Percentiles rank a stretch among this genome's conserved stretches.
These are phyloP conservation scores for Todiramphus chloris DNA, from an alignment of 2,113 vertebrate species.

Conservation along the genomic window DNA sequence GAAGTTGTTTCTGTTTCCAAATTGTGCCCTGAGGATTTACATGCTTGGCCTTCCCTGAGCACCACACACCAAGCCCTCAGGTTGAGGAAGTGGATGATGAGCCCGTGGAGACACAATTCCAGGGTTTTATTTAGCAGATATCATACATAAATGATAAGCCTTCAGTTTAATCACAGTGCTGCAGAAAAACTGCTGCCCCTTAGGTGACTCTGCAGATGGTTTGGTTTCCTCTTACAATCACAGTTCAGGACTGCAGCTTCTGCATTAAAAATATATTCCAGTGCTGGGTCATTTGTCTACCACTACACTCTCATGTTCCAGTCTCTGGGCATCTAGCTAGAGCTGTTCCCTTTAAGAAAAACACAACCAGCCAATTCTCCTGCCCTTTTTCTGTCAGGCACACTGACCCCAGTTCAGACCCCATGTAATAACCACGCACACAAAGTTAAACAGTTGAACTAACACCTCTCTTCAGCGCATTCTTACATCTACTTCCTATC, in stretches of 20 bases:
- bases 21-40: accelerated
- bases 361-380: no score
- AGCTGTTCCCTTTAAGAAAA: neutral
- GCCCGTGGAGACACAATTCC: neutral
- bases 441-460: neutral
- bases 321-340: neutral
- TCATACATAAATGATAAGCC: neutral
- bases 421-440: no score
- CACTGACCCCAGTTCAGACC: neutral
- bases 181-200: neutral
- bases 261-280: neutral
- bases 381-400: neutral
- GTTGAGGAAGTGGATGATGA: accelerated
- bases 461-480: neutral
- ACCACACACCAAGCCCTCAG: accelerated
- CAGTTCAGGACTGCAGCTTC: neutral
- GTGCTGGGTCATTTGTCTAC: neutral
- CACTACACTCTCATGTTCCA: neutral
- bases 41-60: neutral
- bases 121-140: neutral
- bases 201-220: no score
- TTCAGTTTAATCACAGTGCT: neutral
- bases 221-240: neutral
- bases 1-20: accelerated
- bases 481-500: neutral